Conservation (phyloP, 1,140 invertebrate genomes). For the Acyrthosiphon pisum region DNA sequence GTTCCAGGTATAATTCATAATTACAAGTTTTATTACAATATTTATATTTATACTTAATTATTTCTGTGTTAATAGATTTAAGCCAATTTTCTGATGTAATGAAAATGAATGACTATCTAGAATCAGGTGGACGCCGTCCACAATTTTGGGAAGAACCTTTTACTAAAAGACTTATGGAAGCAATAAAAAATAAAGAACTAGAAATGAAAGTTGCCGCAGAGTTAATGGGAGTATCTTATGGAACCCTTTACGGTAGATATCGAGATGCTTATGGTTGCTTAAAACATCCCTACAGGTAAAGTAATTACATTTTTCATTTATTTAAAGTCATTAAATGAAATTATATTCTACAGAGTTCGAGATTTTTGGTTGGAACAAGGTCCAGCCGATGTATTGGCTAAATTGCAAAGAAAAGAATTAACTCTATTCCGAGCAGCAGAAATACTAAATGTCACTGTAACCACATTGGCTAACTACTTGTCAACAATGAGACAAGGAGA, state of each 20-base stretch:
- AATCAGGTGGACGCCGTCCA: constrained; percentile 79
- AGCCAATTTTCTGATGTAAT: constrained; percentile 76
- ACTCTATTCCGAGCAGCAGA: constrained; percentile 75
- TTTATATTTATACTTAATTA: constrained; percentile 5
- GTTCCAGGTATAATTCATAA: constrained; percentile 26
- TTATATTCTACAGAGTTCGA: constrained; percentile 68
- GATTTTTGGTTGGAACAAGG: constrained; percentile 80
- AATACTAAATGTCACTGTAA: constrained; percentile 76
- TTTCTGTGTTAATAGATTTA: constrained; percentile 59
- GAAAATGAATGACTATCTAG: constrained; percentile 86
- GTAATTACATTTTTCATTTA: neutral
- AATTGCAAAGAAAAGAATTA: constrained; percentile 75
- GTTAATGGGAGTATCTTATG: constrained; percentile 85
- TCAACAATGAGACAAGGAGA: constrained; percentile 66
- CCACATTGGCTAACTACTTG: constrained; percentile 75
- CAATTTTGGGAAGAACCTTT: constrained; percentile 92
- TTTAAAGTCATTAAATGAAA: neutral
- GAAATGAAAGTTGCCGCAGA: constrained; percentile 94
- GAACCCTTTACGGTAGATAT: constrained; percentile 86
- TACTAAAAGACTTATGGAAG: constrained; percentile 83
- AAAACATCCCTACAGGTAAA: constrained; percentile 78
- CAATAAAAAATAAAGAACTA: constrained; percentile 85
- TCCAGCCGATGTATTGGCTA: constrained; percentile 73
- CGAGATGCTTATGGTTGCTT: constrained; percentile 86
- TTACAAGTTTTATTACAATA: neutral